Evolutionary conservation across 2,113 vertebrate species (phyloP).

Genomic region (Rhea americana): DNA sequence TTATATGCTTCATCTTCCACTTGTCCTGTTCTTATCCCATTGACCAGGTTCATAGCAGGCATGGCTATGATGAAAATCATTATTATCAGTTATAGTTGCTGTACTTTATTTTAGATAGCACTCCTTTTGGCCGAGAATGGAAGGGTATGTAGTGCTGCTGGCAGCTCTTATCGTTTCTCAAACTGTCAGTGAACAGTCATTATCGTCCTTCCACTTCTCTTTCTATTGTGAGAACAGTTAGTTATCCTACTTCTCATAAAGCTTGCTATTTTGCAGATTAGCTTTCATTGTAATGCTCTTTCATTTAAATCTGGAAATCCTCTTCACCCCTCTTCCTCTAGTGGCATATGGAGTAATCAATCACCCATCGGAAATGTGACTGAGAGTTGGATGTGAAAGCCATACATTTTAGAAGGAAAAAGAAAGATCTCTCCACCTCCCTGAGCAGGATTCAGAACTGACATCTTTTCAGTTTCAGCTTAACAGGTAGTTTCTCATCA

Average conservation of each 20-base stretch:
- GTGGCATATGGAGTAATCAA: background rate
- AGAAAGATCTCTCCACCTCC: background rate
- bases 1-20: slow-evolving; percentile 50
- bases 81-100: slow-evolving; percentile 30
- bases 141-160: background rate
- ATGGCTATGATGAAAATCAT: slow-evolving; percentile 17
- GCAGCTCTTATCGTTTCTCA: slow-evolving; percentile 30
- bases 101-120: slow-evolving; percentile 9
- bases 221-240: slow-evolving; percentile 53
- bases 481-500: slow-evolving; percentile 5
- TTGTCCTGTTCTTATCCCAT: slow-evolving; percentile 47
- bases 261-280: slow-evolving; percentile 48
- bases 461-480: background rate
- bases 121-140: background rate
- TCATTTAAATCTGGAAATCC: slow-evolving; percentile 30
- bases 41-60: background rate
- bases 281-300: slow-evolving; percentile 11
- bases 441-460: background rate
- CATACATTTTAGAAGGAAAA: background rate
- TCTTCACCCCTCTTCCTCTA: background rate
- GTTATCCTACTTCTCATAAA: slow-evolving; percentile 53
- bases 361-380: slow-evolving; percentile 15
- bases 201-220: slow-evolving; percentile 50
- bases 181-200: slow-evolving; percentile 40
- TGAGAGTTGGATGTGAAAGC: slow-evolving; percentile 5